These are phyloP conservation scores for Phataginus tetradactyla DNA, from an alignment of 2,797 vertebrate genomes.

Conservation along the genomic window DNA sequence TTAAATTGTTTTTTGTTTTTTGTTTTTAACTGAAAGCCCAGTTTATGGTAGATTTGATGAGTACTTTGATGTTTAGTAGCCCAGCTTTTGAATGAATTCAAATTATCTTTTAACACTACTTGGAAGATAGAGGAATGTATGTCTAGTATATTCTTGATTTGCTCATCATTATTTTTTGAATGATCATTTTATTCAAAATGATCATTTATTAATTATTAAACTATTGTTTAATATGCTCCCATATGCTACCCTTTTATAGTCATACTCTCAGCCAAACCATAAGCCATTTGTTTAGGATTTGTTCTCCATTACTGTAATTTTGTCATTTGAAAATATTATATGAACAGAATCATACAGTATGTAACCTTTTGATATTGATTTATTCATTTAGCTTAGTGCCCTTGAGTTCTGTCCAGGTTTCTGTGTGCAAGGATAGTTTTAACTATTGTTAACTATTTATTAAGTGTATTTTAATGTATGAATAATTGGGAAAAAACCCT, in stretches of 20 bases:
- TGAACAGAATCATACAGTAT: not conserved
- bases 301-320: not conserved
- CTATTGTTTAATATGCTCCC: too few relatives aligned
- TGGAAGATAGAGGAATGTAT: slow-evolving; percentile 21
- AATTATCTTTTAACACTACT: not conserved
- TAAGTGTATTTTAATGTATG: not conserved
- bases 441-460: too few relatives aligned
- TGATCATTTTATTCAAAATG: not conserved
- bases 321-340: not conserved
- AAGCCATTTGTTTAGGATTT: not conserved
- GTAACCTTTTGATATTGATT: not conserved
- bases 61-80: slow-evolving; percentile 47
- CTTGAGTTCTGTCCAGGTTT: not conserved
- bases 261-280: not conserved
- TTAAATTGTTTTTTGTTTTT: slow-evolving; percentile 9
- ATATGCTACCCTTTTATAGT: not conserved
- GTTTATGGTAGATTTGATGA: slow-evolving; percentile 15
- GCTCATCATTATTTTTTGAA: not conserved
- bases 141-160: slow-evolving; percentile 49
- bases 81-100: slow-evolving; percentile 36
- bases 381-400: not conserved
- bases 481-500: not conserved
- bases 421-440: not conserved
- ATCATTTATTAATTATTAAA: not conserved
- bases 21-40: slow-evolving; percentile 60